phyloP scores from a whole-genome alignment of 92 coral and sea anemone species.

The Siderastrea siderea region DNA sequence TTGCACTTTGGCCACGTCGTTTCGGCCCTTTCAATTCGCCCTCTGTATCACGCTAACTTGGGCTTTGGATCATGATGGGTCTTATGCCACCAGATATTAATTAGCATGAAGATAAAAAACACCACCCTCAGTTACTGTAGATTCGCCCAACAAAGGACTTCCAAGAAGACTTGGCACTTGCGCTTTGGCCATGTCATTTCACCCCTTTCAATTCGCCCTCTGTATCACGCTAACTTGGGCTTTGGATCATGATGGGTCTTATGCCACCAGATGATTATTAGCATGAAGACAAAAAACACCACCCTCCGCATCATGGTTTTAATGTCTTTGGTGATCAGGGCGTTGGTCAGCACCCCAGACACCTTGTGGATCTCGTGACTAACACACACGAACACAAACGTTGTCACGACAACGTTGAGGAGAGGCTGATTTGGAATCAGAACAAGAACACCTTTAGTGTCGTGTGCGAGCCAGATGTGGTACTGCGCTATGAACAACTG shows the following conservation, averaged over 20 bases:
- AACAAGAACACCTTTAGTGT: slow-evolving; percentile 93
- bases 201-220: too few relatives aligned
- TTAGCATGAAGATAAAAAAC: slow-evolving; percentile 88
- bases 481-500: slow-evolving; percentile 97
- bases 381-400: slow-evolving; percentile 92
- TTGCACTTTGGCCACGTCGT: too few relatives aligned
- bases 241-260: slow-evolving; percentile 90
- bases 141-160: too few relatives aligned
- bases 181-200: too few relatives aligned
- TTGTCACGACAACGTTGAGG: slow-evolving; percentile 87
- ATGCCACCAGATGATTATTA: slow-evolving; percentile 98
- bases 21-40: too few relatives aligned
- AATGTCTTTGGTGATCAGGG: slow-evolving; percentile 87
- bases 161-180: too few relatives aligned
- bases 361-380: slow-evolving; percentile 95
- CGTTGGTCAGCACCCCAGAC: slow-evolving; percentile 81
- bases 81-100: slow-evolving; percentile 99
- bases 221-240: slow-evolving; percentile 63
- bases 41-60: slow-evolving; percentile 34
- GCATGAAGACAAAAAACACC: slow-evolving; percentile 85
- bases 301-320: slow-evolving; percentile 90
- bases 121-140: slow-evolving; percentile 56
- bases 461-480: slow-evolving; percentile 98
- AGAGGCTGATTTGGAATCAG: slow-evolving; percentile 91
- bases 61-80: slow-evolving; percentile 90